Percentiles rank a stretch among this genome's conserved stretches.
phyloP scores from a whole-genome alignment of 2,888 invertebrate genomes.

The Microdon myrmicae region DNA sequence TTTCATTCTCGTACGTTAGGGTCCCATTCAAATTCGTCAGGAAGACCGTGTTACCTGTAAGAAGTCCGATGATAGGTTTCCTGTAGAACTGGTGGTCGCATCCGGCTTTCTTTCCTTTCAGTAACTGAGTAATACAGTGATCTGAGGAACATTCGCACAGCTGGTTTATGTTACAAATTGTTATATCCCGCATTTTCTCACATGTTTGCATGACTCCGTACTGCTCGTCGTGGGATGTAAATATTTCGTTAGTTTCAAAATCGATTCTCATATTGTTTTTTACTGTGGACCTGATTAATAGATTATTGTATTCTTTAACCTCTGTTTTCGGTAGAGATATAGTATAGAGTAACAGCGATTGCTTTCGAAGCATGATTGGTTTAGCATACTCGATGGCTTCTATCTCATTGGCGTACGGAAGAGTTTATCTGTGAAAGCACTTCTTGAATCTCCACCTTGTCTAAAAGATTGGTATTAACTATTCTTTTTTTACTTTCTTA shows the following conservation, averaged over 20 bases:
- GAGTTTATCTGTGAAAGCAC: neutral
- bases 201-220: neutral
- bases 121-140: constrained; percentile 12
- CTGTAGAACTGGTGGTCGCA: constrained; percentile 4
- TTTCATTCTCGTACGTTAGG: neutral
- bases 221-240: constrained; percentile 1
- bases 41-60: constrained; percentile 10
- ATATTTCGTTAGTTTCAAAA: constrained; percentile 2
- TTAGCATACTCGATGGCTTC: constrained; percentile 38
- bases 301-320: constrained; percentile 7
- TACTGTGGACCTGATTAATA: constrained; percentile 5
- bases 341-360: constrained; percentile 12
- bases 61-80: constrained; percentile 8
- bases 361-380: constrained; percentile 30
- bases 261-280: constrained; percentile 13
- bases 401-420: constrained; percentile 36
- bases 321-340: constrained; percentile 7
- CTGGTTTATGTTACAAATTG: constrained; percentile 9
- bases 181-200: no score
- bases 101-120: constrained; percentile 1
- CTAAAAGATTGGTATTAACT: neutral
- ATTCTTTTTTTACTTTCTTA: constrained; percentile 7
- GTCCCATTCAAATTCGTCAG: constrained; percentile 14
- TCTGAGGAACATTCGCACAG: neutral
- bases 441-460: neutral